Percentiles rank a stretch among this genome's conserved stretches.
phyloP scores from a whole-genome alignment of 2,113 vertebrate species.

The Oncorhynchus tshawytscha region DNA sequence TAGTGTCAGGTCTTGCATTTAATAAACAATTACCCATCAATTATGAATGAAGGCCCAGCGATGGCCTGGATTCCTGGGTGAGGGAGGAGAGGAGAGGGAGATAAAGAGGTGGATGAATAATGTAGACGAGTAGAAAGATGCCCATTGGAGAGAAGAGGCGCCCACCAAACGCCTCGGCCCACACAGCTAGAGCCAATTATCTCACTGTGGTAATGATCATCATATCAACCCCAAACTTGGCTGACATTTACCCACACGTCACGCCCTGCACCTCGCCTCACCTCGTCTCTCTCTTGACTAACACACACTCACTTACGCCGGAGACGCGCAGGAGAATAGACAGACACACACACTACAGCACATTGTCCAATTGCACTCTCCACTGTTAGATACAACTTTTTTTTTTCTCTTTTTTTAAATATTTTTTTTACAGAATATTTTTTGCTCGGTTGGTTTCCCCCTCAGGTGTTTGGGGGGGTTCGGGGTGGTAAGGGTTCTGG shows the following conservation, averaged over 20 bases:
- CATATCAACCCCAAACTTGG: slow-evolving; percentile 41
- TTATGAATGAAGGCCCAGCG: slow-evolving; percentile 76
- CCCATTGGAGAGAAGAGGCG: slow-evolving; percentile 58
- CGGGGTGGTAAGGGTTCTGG: background rate
- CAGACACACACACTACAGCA: background rate
- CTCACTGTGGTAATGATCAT: slow-evolving; percentile 66
- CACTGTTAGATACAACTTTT: background rate
- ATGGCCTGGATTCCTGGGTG: slow-evolving; percentile 55
- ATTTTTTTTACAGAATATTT: background rate
- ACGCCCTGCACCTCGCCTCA: background rate
- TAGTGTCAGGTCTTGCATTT: slow-evolving; percentile 80
- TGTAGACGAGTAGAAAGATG: slow-evolving; percentile 59
- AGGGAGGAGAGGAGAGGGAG: slow-evolving; percentile 14
- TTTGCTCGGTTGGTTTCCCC: background rate
- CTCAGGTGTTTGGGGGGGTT: slow-evolving; percentile 34
- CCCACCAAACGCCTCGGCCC: slow-evolving; percentile 60
- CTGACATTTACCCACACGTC: slow-evolving; percentile 51
- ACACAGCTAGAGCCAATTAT: slow-evolving; percentile 66
- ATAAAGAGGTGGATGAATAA: slow-evolving; percentile 71
- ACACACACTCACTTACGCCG: too few relatives aligned
- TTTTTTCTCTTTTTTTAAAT: background rate
- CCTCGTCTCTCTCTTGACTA: background rate
- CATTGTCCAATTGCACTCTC: background rate
- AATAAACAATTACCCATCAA: slow-evolving; percentile 84
- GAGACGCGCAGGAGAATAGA: background rate